Evolutionary conservation across 2,888 invertebrate species (phyloP).

Genomic region (Ochropacha duplaris): DNA sequence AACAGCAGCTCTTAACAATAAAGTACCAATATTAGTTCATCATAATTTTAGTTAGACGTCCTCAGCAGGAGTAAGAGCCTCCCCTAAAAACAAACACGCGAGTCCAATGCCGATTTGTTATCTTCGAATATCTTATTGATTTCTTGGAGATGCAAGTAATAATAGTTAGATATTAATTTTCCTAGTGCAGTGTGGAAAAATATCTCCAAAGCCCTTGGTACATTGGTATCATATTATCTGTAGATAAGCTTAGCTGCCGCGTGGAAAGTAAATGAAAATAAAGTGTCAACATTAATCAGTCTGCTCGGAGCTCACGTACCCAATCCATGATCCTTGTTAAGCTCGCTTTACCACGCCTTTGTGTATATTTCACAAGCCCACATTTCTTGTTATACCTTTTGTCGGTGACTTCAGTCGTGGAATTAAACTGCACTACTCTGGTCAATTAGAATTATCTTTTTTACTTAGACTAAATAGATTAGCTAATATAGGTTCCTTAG

Average conservation of each 20-base stretch:
- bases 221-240: neutral
- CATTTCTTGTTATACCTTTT: conserved; percentile 22
- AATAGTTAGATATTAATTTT: no score
- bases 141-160: no score
- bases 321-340: conserved; percentile 27
- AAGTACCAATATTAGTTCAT: no score
- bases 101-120: no score
- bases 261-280: conserved; percentile 56
- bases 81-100: no score
- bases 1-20: neutral
- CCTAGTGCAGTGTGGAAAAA: neutral
- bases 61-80: no score
- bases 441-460: no score
- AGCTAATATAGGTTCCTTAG: no score
- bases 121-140: no score
- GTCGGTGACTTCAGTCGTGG: neutral
- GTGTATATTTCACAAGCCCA: conserved; percentile 33
- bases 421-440: neutral
- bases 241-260: neutral
- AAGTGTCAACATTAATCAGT: conserved; percentile 66
- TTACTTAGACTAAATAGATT: no score
- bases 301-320: conserved; percentile 45
- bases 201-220: neutral
- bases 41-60: no score
- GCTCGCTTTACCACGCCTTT: conserved; percentile 24